phyloP scores from a whole-genome alignment of 2,797 vertebrate genomes.

The Coregonus sp. region DNA sequence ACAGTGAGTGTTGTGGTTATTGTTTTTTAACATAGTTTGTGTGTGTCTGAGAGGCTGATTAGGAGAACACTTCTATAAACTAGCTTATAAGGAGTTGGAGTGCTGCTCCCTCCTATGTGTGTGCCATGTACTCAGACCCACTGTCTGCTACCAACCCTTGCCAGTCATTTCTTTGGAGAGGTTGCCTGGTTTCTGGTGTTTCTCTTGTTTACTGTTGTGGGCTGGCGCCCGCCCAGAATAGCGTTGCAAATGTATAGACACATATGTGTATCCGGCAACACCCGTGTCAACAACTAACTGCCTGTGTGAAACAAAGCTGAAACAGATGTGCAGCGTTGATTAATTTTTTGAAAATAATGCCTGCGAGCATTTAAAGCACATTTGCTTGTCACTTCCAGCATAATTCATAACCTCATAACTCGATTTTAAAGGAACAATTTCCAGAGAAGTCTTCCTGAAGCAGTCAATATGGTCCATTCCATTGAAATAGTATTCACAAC shows the following conservation, averaged over 20 bases:
- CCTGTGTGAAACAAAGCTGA: conserved; percentile 73
- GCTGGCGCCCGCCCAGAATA: conserved; percentile 67
- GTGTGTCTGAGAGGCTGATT: conserved; percentile 59
- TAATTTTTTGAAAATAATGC: conserved; percentile 44
- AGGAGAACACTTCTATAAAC: conserved; percentile 58
- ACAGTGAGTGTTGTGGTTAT: conserved; percentile 41
- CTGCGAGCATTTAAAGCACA: conserved; percentile 49
- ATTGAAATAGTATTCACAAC: neutral
- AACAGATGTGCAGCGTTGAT: conserved; percentile 72
- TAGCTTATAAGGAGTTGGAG: conserved; percentile 37
- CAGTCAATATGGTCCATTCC: conserved; percentile 15
- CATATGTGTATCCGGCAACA: conserved; percentile 76
- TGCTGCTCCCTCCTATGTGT: conserved; percentile 17
- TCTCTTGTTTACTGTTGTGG: conserved; percentile 74
- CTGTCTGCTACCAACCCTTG: conserved; percentile 25
- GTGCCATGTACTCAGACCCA: no score
- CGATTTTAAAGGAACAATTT: conserved; percentile 29
- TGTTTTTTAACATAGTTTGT: conserved; percentile 50
- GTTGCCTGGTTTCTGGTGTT: conserved; percentile 53
- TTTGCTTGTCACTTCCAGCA: conserved; percentile 37
- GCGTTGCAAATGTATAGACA: conserved; percentile 67
- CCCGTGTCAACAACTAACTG: conserved; percentile 72
- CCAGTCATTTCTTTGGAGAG: conserved; percentile 26
- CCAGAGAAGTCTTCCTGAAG: conserved; percentile 7
- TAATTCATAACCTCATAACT: conserved; percentile 26